Base-by-base conservation (phyloP, 2,888 invertebrate species). In the Chydorus sphaericus region DNA sequence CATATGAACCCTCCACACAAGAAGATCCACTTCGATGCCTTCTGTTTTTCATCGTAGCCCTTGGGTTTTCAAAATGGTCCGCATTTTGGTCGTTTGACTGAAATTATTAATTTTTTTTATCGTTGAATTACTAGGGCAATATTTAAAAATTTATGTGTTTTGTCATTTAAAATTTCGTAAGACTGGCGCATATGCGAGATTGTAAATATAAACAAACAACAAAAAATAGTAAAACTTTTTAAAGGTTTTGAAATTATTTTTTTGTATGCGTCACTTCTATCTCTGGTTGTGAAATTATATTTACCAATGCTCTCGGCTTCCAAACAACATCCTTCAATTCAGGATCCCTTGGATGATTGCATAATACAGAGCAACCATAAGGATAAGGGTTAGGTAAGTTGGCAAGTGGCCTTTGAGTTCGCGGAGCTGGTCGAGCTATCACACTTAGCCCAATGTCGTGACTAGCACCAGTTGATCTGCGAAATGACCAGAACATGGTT, bases 361-460 rank as follows among this genome's bases (percentile, higher is more conserved):
- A 88, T 8, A 88, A 73, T 7, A 88, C 80, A 0, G 88, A 88
- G 66, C 88, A 89, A 6, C 81, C 80, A 59, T 80, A 77, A 0
- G 85, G 78, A 69, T 83, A 88, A 0, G 88, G 88, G 69, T 88
- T 88, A 70, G 81, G 86, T 1, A 88, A 73, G 0, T 83, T 84
- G 3, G 86, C 85, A 65, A 83, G 85, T 0, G 87, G 87, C 51
- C 86, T 80, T 39, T 86, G 71, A 57, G 81, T 77, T 58, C 82
- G 81, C 4, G 85, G 83, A 2, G 85, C 85, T 2, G 83, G 82
- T 29, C 44, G 8, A 20, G 44, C 44, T 1, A 28, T 44, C 26
- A 44, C 28, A 10, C 44, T 26, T 10, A 44, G 26, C 14, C 44
- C 44, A 1, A 44, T 23, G 28, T 44, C 44, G 44, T 33, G 33